Percentiles rank a stretch among this genome's conserved stretches.
phyloP scores from a whole-genome alignment of 2,888 invertebrate species.

The Cenopis cana region DNA sequence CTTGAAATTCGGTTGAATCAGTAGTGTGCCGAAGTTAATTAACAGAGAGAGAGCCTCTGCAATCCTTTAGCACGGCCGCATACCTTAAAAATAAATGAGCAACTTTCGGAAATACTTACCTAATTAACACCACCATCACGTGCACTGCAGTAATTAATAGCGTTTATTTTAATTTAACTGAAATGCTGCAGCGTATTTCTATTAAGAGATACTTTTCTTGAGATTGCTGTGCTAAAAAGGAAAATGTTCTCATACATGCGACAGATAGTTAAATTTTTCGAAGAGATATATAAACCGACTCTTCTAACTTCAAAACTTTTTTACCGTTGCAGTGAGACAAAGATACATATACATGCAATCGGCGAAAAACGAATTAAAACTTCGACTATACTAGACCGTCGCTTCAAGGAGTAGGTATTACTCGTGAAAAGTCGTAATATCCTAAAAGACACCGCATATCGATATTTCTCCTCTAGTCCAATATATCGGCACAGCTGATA shows the following conservation, averaged over 20 bases:
- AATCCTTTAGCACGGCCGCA: conserved; percentile 18
- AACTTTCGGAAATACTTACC: conserved; percentile 13
- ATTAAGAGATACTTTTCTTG: background rate
- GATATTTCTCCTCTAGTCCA: background rate
- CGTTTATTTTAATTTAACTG: background rate
- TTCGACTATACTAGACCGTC: background rate
- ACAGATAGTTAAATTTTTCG: no score
- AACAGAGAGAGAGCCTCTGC: conserved; percentile 27
- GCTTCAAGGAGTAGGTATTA: background rate
- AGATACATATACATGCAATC: background rate
- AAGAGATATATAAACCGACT: no score
- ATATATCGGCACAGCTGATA: conserved; percentile 1
- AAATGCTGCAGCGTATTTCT: background rate
- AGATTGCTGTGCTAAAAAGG: background rate
- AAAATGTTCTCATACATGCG: no score
- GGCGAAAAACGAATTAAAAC: background rate
- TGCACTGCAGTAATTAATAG: background rate
- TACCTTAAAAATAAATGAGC: conserved; percentile 24
- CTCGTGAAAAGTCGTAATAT: background rate
- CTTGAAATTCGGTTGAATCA: conserved; percentile 26
- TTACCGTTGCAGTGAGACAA: no score
- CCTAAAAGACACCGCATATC: background rate
- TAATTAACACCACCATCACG: background rate
- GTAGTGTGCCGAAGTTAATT: conserved; percentile 32
- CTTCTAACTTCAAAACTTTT: no score